Percentiles rank a stretch among this genome's conserved stretches.
Conservation (phyloP, 2,888 invertebrate species). For the Drosophila diplacantha region DNA sequence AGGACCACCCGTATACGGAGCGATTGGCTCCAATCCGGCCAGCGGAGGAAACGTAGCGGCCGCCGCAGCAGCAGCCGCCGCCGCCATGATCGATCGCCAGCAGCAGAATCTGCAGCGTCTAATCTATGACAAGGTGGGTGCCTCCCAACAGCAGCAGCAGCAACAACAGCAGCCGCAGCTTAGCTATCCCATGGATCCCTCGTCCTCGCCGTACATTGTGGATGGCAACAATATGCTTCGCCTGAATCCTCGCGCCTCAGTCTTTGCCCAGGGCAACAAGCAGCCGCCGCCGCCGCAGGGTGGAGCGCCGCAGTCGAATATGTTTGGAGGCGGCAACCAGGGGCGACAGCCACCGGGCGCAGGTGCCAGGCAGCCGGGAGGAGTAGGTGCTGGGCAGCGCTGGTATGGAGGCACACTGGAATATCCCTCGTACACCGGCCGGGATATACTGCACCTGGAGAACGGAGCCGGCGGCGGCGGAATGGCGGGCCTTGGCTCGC, state of each 20-base stretch:
- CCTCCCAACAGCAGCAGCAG: slow-evolving; percentile 29
- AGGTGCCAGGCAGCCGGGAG: slow-evolving; percentile 46
- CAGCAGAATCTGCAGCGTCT: slow-evolving; percentile 63
- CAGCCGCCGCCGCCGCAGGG: slow-evolving; percentile 15
- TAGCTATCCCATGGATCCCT: slow-evolving; percentile 68
- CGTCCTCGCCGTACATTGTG: slow-evolving; percentile 43
- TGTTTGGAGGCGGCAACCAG: slow-evolving; percentile 67
- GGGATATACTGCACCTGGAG: slow-evolving; percentile 75
- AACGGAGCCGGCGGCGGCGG: slow-evolving; percentile 69
- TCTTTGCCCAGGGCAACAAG: slow-evolving; percentile 79
- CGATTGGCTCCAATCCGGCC: slow-evolving; percentile 68
- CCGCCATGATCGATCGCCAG: slow-evolving; percentile 60
- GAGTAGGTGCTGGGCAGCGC: slow-evolving; percentile 52
- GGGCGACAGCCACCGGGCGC: slow-evolving; percentile 53
- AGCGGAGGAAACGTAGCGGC: slow-evolving; percentile 42
- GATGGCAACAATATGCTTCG: slow-evolving; percentile 79
- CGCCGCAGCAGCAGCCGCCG: slow-evolving; percentile 38
- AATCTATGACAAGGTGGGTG: slow-evolving; percentile 62
- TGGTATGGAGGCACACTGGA: slow-evolving; percentile 70
- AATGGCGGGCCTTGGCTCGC: slow-evolving; percentile 73
- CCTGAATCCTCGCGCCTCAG: slow-evolving; percentile 89
- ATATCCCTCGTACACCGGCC: slow-evolving; percentile 63
- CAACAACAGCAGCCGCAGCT: slow-evolving; percentile 57
- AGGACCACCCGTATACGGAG: slow-evolving; percentile 66
- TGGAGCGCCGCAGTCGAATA: slow-evolving; percentile 47